Evolutionary conservation across 2,797 vertebrate genomes (phyloP), one percentile per base, ranked within the genome.

Genomic region (Leptodactylus fallax): DNA sequence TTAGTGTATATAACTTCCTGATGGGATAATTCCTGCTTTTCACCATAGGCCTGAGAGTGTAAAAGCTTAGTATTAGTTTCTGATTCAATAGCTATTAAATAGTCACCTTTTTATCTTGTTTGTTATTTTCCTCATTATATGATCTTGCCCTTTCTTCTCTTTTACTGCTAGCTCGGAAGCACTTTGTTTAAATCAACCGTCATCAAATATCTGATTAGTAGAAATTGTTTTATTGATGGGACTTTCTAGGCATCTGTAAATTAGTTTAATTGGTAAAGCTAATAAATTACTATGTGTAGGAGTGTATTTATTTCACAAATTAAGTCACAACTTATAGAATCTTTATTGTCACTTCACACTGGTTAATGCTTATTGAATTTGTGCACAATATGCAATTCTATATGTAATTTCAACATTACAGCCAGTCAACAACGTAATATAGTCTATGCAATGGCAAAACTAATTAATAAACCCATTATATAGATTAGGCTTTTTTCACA

Each of bases 121-220:
- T 79, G 55, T 12, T 79, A 45, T 79, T 79, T 79, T 79, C 27
- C 55, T 79, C 14, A 79, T 88, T 79, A 87, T 82, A 90, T 85
- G 17, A 5, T n/a, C 27, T 81, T 23, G 61, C 21, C 56, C 88
- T 25, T 83, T 79, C 51, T 87, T 83, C 81, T 27, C 81, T 36
- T 79, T 79, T 60, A 36, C 55, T 79, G 78, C 78, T 79, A 58
- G 49, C 79, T 61, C 7, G 56, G 12, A 80, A 80, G 6, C 58
- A 61, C 56, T 80, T 63, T 80, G 56, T 61, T 80, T 61, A 55
- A 80, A 80, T 61, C 79, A 80, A 80, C 56, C 27, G 7, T 79
- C 78, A 56, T 61, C 79, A 80, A 61, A 80, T 63, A 80, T 63
- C 79, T 61, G 79, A 45, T 80, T 80, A 80, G 79, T 47, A 80